Conservation (phyloP, 2,113 vertebrate genomes). For the Cyprinodon tularosa region DNA sequence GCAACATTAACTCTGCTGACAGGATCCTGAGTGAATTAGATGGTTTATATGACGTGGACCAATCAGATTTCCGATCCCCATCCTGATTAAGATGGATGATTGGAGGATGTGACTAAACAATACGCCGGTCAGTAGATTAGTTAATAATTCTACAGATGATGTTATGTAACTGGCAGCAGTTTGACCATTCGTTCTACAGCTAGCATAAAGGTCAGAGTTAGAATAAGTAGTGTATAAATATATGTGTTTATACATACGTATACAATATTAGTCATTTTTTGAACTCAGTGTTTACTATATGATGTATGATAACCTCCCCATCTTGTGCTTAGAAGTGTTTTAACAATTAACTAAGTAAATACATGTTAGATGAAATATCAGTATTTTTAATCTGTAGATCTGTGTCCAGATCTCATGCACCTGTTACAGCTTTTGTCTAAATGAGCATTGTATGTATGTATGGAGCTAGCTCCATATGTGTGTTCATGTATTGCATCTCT, state of each 20-base stretch:
- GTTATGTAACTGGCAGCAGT: slow-evolving; percentile 23
- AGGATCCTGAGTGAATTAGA: slow-evolving; percentile 30
- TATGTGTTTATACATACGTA: background rate
- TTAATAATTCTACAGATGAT: slow-evolving; percentile 11
- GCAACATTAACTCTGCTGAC: slow-evolving; percentile 38
- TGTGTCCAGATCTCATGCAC: background rate
- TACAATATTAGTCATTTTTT: background rate
- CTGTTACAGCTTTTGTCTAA: background rate
- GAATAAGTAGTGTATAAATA: background rate
- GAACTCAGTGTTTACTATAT: background rate
- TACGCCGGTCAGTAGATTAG: slow-evolving; percentile 44
- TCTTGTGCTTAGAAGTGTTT: background rate
- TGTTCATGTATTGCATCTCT: slow-evolving; percentile 4
- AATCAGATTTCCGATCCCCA: slow-evolving; percentile 35
- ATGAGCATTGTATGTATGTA: background rate
- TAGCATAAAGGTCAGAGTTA: background rate
- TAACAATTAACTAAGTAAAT: background rate
- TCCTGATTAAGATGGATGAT: slow-evolving; percentile 20
- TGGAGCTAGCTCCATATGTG: background rate
- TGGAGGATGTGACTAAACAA: slow-evolving; percentile 9
- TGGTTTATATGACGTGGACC: slow-evolving; percentile 33
- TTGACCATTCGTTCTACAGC: background rate
- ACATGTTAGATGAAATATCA: background rate
- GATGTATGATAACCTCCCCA: background rate
- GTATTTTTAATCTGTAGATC: background rate